Base-by-base conservation (phyloP, 2,888 invertebrate species). In the Spisula subtruncata region DNA sequence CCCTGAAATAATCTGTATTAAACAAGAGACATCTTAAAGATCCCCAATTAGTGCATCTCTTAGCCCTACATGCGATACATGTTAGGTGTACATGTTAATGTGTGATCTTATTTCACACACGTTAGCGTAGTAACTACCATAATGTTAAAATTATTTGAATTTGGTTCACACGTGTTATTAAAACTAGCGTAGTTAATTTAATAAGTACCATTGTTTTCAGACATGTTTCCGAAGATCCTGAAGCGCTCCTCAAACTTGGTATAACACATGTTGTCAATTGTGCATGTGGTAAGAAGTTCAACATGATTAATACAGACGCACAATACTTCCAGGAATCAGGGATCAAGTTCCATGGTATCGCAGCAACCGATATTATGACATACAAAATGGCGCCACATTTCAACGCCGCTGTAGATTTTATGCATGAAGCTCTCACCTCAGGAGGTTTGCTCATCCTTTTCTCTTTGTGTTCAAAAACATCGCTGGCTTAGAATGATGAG, bases 191-290 rank as follows among this genome's bases (percentile, higher is more conserved):
- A 2, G 41, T 41, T 41, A 41, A 5, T 41, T 5, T 5, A 41
- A 41, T 41, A 41, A 41, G 41, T 41, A 12, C 1, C 51, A 12
- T 16, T 51, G 20, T 71, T 90, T 89, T 56, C 89, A 98, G 98
- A 89, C 97, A 97, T 92, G 97, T 98, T 79, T 98, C 98, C 35
- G 98, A 98, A 96, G 98, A 98, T 96, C 98, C 98, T 96, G 97
- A 97, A 12, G 98, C 98, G 96, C 97, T 99, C 91, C 97, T 97
- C 93, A 97, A 97, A 90, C 97, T 98, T 97, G 98, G 98, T 82
- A 98, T 98, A 88, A 98, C 98, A 93, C 98, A 98, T 96, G 98
- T 99, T 41, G 97, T 98, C 60, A 99, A 99, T 96, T 98, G 98
- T 66, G 98, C 98, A 2, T 98, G 98, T 96, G 98, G 98, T 81